Evolutionary conservation across 2,113 vertebrate species (phyloP).

Genomic region (Trichomycterus rosablanca): DNA sequence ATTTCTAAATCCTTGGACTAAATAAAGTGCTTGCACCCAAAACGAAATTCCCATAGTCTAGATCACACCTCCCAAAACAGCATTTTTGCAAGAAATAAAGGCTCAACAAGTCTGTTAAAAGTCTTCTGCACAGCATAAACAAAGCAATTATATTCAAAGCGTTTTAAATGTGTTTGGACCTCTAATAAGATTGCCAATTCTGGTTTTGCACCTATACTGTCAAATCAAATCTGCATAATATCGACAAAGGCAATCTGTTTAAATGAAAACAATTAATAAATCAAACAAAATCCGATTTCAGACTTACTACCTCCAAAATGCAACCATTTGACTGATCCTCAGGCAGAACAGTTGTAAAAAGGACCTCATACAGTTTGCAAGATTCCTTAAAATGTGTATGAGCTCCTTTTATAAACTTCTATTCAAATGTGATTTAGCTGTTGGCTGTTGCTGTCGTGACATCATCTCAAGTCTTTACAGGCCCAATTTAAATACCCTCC

Average conservation of each 20-base stretch:
- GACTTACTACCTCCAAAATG: slow-evolving; percentile 35
- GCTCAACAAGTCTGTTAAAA: too few relatives aligned
- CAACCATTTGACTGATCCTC: slow-evolving; percentile 35
- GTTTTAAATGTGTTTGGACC: too few relatives aligned
- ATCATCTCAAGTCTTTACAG: slow-evolving; percentile 57
- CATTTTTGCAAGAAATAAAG: too few relatives aligned
- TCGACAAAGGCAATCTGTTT: neutral
- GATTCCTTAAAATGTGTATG: slow-evolving; percentile 34
- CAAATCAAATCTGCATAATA: neutral
- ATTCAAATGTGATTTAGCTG: slow-evolving; percentile 63
- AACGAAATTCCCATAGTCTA: too few relatives aligned
- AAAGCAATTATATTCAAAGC: too few relatives aligned
- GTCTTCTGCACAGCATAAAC: too few relatives aligned
- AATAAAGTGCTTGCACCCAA: neutral
- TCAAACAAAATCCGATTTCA: slow-evolving; percentile 37
- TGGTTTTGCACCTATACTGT: neutral
- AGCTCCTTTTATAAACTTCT: slow-evolving; percentile 58
- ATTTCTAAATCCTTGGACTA: neutral
- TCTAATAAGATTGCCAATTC: too few relatives aligned
- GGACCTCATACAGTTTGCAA: slow-evolving; percentile 22
- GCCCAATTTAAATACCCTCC: slow-evolving; percentile 60
- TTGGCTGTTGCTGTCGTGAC: slow-evolving; percentile 60
- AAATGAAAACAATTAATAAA: slow-evolving; percentile 5
- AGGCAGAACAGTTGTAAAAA: slow-evolving; percentile 28
- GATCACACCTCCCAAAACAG: too few relatives aligned